Evolutionary conservation across 2,113 vertebrate species (phyloP).

Genomic region (Paramisgurnus dabryanus): DNA sequence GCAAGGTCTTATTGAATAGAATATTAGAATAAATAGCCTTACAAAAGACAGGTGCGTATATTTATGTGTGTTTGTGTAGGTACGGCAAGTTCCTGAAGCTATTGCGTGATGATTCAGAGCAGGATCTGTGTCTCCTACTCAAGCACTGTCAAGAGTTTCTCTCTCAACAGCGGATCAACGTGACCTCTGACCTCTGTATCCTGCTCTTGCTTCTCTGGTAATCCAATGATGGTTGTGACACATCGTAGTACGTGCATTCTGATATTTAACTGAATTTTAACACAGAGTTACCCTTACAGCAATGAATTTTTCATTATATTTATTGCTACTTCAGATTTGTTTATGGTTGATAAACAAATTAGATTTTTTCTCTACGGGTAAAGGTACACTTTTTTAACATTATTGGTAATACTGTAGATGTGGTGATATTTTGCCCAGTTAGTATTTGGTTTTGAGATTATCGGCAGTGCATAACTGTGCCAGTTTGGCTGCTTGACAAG

Average conservation of each 20-base stretch:
- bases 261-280: too few species aligned
- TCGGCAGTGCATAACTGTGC: too few species aligned
- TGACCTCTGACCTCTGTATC: constrained; percentile 84
- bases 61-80: constrained; percentile 65
- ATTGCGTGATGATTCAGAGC: constrained; percentile 73
- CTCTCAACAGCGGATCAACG: constrained; percentile 73
- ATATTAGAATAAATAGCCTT: constrained; percentile 1
- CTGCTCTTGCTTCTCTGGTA: constrained; percentile 61
- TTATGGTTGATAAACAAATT: too few species aligned
- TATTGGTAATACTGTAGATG: too few species aligned
- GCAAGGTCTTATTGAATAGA: not conserved
- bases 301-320: too few species aligned
- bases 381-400: too few species aligned
- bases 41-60: not conserved
- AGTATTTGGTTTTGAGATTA: too few species aligned
- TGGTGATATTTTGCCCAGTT: too few species aligned
- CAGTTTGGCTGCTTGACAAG: too few species aligned
- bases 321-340: too few species aligned
- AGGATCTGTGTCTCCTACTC: constrained; percentile 76
- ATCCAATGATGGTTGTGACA: not conserved
- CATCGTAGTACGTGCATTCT: not conserved
- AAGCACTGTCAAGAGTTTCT: constrained; percentile 80
- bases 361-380: too few species aligned
- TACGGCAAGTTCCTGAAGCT: constrained; percentile 83
- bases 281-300: too few species aligned